These are phyloP conservation scores for Mesitornis unicolor DNA, from an alignment of 2,113 vertebrate genomes.

Conservation along the genomic window DNA sequence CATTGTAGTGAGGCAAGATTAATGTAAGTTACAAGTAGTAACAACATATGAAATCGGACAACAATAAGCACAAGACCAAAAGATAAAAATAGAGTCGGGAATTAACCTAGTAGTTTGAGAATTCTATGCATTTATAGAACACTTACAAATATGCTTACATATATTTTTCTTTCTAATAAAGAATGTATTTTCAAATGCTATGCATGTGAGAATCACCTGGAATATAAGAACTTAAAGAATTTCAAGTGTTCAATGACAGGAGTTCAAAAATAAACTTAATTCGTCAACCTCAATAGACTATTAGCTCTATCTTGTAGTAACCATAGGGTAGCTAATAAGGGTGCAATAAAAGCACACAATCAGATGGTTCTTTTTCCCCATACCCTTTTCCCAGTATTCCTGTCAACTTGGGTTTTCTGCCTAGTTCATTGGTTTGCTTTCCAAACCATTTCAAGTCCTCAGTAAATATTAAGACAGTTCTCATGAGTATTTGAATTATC, in stretches of 20 bases:
- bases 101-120: neutral
- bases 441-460: neutral
- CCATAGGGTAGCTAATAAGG: neutral
- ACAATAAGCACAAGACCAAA: neutral
- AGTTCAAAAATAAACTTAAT: neutral
- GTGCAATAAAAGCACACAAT: neutral
- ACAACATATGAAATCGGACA: neutral
- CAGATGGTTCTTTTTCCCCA: no score
- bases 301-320: neutral
- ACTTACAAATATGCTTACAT: neutral
- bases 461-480: neutral
- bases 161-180: neutral
- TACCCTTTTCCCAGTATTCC: neutral
- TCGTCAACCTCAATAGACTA: neutral
- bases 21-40: neutral
- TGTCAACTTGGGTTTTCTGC: neutral
- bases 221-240: neutral
- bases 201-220: neutral
- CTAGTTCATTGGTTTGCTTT: neutral
- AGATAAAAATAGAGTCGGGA: neutral
- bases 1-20: neutral
- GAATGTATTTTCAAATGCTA: neutral
- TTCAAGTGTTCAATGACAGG: neutral
- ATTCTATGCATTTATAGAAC: neutral
- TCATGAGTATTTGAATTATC: neutral